Evolutionary conservation across 2,113 vertebrate species (phyloP).

Genomic region (Hiodon tergisus): DNA sequence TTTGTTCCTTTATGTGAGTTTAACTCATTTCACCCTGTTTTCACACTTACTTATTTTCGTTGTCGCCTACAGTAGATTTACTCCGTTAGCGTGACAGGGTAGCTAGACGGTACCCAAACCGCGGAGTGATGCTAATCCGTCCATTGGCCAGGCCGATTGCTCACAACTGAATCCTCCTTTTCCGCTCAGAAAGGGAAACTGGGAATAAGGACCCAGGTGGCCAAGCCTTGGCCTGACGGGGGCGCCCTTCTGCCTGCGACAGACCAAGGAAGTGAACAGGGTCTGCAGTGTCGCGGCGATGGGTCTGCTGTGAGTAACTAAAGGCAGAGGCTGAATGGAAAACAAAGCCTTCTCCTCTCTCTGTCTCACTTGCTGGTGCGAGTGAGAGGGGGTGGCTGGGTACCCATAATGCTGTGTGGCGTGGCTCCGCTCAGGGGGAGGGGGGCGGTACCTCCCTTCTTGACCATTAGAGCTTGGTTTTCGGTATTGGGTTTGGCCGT

Average conservation of each 20-base stretch:
- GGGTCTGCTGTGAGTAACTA: constrained; percentile 28
- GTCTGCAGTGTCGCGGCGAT: constrained; percentile 13
- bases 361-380: constrained; percentile 9
- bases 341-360: constrained; percentile 2
- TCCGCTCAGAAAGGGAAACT: constrained; percentile 55
- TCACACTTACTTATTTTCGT: too few species aligned
- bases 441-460: constrained; percentile 26
- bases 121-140: background rate
- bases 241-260: constrained; percentile 17
- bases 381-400: constrained; percentile 20
- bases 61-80: too few species aligned
- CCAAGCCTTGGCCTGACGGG: constrained; percentile 30
- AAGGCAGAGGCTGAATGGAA: constrained; percentile 16
- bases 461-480: constrained; percentile 33
- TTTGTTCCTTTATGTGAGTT: too few species aligned
- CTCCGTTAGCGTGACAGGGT: too few species aligned
- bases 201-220: constrained; percentile 52
- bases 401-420: constrained; percentile 30
- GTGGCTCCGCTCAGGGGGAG: constrained; percentile 31
- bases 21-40: too few species aligned
- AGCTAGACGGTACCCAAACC: background rate
- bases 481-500: background rate
- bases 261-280: constrained; percentile 12
- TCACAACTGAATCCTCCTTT: constrained; percentile 43
- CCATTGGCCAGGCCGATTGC: constrained; percentile 32